Evolutionary conservation across 2,113 vertebrate species (phyloP).

Genomic region (Suncus etruscus): DNA sequence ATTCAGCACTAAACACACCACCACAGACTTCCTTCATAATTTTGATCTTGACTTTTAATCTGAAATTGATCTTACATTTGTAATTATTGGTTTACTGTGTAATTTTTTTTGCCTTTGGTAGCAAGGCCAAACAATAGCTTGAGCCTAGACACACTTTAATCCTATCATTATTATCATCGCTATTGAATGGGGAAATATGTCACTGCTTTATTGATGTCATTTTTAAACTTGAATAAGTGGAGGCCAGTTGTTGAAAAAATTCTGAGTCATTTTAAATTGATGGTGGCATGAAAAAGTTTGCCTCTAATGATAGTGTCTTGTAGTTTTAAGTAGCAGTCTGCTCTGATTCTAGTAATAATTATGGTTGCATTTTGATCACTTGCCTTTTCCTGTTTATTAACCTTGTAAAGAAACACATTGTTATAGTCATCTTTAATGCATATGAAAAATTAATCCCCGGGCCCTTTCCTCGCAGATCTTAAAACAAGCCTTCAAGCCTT

Average conservation of each 20-base stretch:
- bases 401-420: slow-evolving; percentile 68
- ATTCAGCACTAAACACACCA: slow-evolving; percentile 2
- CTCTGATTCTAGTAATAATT: slow-evolving; percentile 73
- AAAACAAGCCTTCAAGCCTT: slow-evolving; percentile 30
- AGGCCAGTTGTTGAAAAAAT: slow-evolving; percentile 64
- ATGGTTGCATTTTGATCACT: slow-evolving; percentile 72
- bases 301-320: slow-evolving; percentile 71
- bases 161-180: slow-evolving; percentile 44
- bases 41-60: slow-evolving; percentile 62
- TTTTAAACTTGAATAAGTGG: slow-evolving; percentile 69
- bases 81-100: slow-evolving; percentile 40
- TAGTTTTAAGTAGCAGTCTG: slow-evolving; percentile 70
- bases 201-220: slow-evolving; percentile 70
- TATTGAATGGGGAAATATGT: slow-evolving; percentile 57
- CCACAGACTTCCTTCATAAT: slow-evolving; percentile 50
- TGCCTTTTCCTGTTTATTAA: slow-evolving; percentile 78
- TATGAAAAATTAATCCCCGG: slow-evolving; percentile 67
- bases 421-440: slow-evolving; percentile 73
- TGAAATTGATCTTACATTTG: slow-evolving; percentile 62
- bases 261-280: slow-evolving; percentile 70
- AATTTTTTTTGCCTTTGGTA: slow-evolving; percentile 34
- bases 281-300: slow-evolving; percentile 70
- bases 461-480: slow-evolving; percentile 29
- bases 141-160: slow-evolving; percentile 39
- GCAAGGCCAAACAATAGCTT: slow-evolving; percentile 43